phyloP scores from a whole-genome alignment of 2,888 invertebrate genomes.

The Cheilosia urbana region DNA sequence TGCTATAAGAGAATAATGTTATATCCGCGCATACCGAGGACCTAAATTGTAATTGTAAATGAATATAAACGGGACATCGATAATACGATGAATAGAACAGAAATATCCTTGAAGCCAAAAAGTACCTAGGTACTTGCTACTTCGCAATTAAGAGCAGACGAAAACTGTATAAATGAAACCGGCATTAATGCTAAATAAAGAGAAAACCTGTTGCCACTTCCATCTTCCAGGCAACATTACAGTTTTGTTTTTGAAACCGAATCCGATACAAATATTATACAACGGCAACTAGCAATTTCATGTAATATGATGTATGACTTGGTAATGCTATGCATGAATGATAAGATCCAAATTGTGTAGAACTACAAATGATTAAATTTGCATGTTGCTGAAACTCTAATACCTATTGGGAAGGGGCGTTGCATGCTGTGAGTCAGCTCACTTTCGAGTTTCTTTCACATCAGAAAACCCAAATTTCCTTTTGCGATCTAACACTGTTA shows the following conservation, averaged over 20 bases:
- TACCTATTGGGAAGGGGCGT: neutral
- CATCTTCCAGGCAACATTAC: neutral
- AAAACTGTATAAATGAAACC: neutral
- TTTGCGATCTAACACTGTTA: neutral
- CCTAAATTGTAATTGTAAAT: too few species aligned
- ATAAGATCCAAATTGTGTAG: neutral
- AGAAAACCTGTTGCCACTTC: neutral
- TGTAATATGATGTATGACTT: too few species aligned
- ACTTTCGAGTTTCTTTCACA: neutral
- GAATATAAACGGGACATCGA: too few species aligned
- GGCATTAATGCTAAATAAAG: neutral
- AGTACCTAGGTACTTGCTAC: too few species aligned
- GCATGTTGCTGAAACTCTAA: neutral
- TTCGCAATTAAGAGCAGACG: neutral
- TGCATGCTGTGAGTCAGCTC: constrained; percentile 29
- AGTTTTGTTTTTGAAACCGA: neutral
- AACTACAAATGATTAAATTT: neutral
- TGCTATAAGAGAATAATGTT: too few species aligned
- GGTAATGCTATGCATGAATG: neutral
- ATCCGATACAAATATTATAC: neutral
- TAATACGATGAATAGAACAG: too few species aligned
- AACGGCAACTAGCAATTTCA: neutral
- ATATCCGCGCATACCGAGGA: too few species aligned
- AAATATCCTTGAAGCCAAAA: too few species aligned
- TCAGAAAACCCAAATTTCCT: constrained; percentile 26